Conservation (phyloP, 2,113 vertebrate genomes). For the Calidris pygmaea region DNA sequence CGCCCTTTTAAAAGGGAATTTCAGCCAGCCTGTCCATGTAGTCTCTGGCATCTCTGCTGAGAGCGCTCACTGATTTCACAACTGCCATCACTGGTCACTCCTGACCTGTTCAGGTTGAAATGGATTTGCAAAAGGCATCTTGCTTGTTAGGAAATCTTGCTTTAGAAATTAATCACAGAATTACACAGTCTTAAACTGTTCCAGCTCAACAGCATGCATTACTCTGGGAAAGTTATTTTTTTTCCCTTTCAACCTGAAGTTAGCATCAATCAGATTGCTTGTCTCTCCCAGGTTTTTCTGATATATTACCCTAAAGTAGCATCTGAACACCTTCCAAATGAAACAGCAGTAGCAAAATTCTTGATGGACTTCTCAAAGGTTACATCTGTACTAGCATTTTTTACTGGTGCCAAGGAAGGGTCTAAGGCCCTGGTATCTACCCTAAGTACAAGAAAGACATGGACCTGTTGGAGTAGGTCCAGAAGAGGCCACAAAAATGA, state of each 20-base stretch:
- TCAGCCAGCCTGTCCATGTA: background rate
- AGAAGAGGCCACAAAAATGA: background rate
- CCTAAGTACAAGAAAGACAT: background rate
- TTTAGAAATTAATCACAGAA: conserved; percentile 13
- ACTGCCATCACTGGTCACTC: background rate
- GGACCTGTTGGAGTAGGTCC: background rate
- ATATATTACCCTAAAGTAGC: background rate
- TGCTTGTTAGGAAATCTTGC: background rate
- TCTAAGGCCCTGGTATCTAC: background rate
- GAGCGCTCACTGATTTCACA: background rate
- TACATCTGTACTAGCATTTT: background rate
- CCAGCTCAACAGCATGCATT: background rate
- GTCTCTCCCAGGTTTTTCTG: background rate
- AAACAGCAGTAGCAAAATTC: background rate
- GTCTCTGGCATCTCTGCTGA: background rate
- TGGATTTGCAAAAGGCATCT: background rate
- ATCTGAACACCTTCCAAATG: background rate
- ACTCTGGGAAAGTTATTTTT: background rate
- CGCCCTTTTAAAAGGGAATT: background rate
- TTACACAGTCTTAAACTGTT: background rate
- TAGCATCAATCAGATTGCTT: background rate
- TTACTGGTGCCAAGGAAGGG: background rate
- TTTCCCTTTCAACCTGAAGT: background rate
- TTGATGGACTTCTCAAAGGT: background rate
- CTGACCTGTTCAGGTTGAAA: background rate